Conservation (phyloP, 2,888 invertebrate genomes). For the Silvanus unidentatus region DNA sequence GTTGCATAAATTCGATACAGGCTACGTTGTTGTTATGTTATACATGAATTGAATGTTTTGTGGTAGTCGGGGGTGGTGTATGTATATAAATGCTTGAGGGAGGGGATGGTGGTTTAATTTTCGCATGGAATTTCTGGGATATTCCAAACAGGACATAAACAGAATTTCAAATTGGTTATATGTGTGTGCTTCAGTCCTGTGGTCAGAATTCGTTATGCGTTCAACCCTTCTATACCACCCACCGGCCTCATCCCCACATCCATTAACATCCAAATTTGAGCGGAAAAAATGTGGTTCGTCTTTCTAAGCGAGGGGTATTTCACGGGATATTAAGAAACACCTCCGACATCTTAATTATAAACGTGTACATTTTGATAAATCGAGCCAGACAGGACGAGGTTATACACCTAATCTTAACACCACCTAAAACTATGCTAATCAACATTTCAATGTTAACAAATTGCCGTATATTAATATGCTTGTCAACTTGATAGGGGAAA, state of each 20-base stretch:
- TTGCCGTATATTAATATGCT: conserved; percentile 28
- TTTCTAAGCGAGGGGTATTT: conserved; percentile 5
- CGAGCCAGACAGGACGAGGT: conserved; percentile 21
- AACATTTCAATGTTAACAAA: conserved; percentile 28
- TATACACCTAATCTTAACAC: conserved; percentile 22
- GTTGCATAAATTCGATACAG: too few relatives aligned
- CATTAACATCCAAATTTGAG: too few relatives aligned
- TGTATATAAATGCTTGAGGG: too few relatives aligned
- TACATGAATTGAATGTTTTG: too few relatives aligned
- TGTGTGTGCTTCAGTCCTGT: too few relatives aligned
- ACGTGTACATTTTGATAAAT: conserved; percentile 29
- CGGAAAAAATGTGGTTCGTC: too few relatives aligned
- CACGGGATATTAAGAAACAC: conserved; percentile 4
- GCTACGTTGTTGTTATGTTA: too few relatives aligned
- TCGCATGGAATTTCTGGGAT: conserved; percentile 1
- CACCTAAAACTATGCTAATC: conserved; percentile 33
- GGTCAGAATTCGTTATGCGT: too few relatives aligned
- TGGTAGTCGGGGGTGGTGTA: too few relatives aligned
- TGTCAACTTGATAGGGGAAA: conserved; percentile 14
- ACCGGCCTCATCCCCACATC: too few relatives aligned
- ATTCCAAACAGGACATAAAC: not conserved
- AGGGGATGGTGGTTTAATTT: not conserved
- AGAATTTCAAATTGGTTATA: too few relatives aligned
- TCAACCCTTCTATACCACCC: too few relatives aligned
- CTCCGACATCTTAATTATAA: conserved; percentile 33